phyloP scores from a whole-genome alignment of 2,888 invertebrate species.

The Brenthis daphne region DNA sequence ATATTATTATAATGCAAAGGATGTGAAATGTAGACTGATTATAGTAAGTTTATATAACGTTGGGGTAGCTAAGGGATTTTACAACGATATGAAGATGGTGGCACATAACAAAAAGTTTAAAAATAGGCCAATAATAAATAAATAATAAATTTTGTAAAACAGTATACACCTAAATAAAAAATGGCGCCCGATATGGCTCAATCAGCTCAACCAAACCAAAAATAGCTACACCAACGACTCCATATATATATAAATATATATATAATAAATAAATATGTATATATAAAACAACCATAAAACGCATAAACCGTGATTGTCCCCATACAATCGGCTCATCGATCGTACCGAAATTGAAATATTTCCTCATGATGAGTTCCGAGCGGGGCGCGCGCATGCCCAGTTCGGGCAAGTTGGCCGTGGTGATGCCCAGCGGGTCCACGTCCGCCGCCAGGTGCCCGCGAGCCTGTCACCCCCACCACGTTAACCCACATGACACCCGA shows the following conservation, averaged over 20 bases:
- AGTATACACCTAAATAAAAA: not conserved
- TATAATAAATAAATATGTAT: too few relatives aligned
- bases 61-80: constrained; percentile 18
- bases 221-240: constrained; percentile 18
- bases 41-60: constrained; percentile 1
- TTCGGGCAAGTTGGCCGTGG: constrained; percentile 84
- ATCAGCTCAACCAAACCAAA: not conserved
- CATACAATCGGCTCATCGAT: constrained; percentile 47
- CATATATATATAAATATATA: too few relatives aligned
- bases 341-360: constrained; percentile 82
- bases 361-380: constrained; percentile 83
- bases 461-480: constrained; percentile 85
- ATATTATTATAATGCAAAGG: not conserved
- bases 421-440: constrained; percentile 96
- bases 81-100: too few relatives aligned
- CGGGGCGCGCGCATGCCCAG: constrained; percentile 77
- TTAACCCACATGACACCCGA: constrained; percentile 48
- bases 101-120: too few relatives aligned
- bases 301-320: constrained; percentile 53
- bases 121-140: not conserved
- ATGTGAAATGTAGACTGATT: constrained; percentile 11
- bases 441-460: constrained; percentile 96
- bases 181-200: not conserved
- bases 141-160: not conserved
- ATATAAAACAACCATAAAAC: constrained; percentile 6